Base-by-base conservation (phyloP, 2,888 invertebrate species). In the Hyles lineata region DNA sequence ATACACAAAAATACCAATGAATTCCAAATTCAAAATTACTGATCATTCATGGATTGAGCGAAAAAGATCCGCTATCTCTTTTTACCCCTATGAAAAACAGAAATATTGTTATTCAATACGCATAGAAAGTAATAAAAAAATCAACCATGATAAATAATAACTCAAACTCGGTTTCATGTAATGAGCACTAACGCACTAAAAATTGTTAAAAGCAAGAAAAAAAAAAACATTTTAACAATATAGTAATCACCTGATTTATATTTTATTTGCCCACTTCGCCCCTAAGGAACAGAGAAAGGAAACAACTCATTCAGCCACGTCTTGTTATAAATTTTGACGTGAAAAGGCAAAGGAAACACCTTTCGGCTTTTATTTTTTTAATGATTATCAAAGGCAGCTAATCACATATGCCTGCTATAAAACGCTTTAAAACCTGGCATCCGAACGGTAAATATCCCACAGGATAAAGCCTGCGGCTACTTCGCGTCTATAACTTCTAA, bases 361-460 rank as follows among this genome's bases (percentile, higher is more conserved):
- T 8, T 67, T 23, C 25, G 50, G 50, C 67, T 8, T 50, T 43
- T 23, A 43, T 43, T 67, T 67, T 61, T 67, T 50, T 43, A 67
- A 67, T 67, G 63, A 23, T 23, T 50, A 50, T 63, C 67, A 17
- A 50, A 50, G 50, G 50, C 43, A 17, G 15, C 43, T 50, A 67
- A 50, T 50, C 63, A 17, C n/a, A 32, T 32, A 62, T 63, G 50
- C 35, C 9, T 21, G 35, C 67, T 67, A 23, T 67, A 67, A 67
- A 67, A 63, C 35, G 63, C 23, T 43, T 67, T 67, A 67, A 67
- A 74, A 72, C 76, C 67, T 69, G 78, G 83, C 83, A 84, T 80
- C 75, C 75, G 69, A 80, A 85, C 85, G 78, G 82, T 84, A 83
- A 80, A 83, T 81, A 82, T 82, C 83, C 85, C 80, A 73, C 81